A percentile compares a stretch with the other conserved stretches of the same genome.
phyloP scores from a whole-genome alignment of 2,888 invertebrate genomes.

The Lycophotia porphyrea region DNA sequence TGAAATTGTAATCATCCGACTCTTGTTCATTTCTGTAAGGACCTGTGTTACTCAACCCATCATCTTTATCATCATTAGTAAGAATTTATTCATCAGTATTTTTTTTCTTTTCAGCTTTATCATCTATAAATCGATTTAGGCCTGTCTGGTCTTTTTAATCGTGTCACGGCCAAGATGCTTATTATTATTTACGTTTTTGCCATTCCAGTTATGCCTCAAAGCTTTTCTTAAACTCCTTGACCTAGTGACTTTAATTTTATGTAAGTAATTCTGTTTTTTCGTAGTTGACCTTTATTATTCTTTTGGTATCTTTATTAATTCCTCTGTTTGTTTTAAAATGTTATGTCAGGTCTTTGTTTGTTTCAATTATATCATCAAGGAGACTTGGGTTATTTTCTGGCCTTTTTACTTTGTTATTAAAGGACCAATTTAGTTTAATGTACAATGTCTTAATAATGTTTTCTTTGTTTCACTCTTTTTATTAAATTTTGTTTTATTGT shows the following conservation, averaged over 20 bases:
- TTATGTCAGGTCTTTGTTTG: constrained; percentile 17
- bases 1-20: not conserved
- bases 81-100: not conserved
- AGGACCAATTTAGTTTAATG: no score
- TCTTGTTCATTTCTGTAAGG: no score
- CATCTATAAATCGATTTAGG: not conserved
- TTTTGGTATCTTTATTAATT: constrained; percentile 9
- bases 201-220: constrained; percentile 47
- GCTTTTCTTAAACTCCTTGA: constrained; percentile 55
- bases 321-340: constrained; percentile 12
- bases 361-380: constrained; percentile 2
- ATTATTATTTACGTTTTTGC: constrained; percentile 31
- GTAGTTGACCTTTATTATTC: constrained; percentile 13
- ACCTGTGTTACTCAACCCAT: not conserved
- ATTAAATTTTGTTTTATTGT: not conserved
- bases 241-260: constrained; percentile 47
- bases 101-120: not conserved
- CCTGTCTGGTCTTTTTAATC: not conserved
- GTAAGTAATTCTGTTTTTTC: constrained; percentile 18
- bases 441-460: not conserved
- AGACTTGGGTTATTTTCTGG: not conserved
- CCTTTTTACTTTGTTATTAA: not conserved
- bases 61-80: not conserved
- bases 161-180: constrained; percentile 45
- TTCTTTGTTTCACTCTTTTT: no score